These are phyloP conservation scores for Austrofundulus limnaeus DNA, from an alignment of 2,113 vertebrate species.

Conservation along the genomic window DNA sequence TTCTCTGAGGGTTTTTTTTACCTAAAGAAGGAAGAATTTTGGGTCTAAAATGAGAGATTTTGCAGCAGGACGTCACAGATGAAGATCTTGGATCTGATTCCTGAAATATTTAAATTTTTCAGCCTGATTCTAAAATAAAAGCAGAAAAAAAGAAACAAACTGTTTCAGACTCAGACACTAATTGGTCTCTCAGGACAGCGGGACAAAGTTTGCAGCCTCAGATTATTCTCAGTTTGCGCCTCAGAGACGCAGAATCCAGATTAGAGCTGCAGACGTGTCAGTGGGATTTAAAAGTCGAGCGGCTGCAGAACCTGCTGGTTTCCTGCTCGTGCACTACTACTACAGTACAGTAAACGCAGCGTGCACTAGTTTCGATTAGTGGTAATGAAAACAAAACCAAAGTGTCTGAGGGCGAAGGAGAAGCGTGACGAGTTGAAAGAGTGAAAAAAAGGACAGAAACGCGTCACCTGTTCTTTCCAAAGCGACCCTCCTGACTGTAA, in stretches of 20 bases:
- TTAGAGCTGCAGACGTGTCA: conserved; percentile 18
- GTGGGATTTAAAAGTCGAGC: conserved; percentile 13
- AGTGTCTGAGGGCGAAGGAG: background rate
- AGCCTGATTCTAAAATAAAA: background rate
- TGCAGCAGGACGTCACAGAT: too few relatives aligned
- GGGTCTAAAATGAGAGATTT: too few relatives aligned
- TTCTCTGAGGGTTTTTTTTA: too few relatives aligned
- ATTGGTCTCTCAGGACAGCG: conserved; percentile 77
- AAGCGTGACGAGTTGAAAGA: conserved; percentile 16
- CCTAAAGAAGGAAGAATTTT: too few relatives aligned
- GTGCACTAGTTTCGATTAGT: conserved; percentile 63
- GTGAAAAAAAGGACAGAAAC: conserved; percentile 26
- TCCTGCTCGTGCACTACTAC: conserved; percentile 61
- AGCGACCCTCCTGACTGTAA: conserved; percentile 43
- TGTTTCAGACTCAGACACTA: conserved; percentile 46
- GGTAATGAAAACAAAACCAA: conserved; percentile 52
- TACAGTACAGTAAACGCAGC: conserved; percentile 39
- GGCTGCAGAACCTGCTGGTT: conserved; percentile 26
- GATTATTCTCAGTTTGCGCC: accelerated
- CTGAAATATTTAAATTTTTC: conserved; percentile 1
- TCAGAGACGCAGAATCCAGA: too few relatives aligned
- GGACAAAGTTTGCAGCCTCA: conserved; percentile 41
- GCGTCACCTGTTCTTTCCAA: conserved; percentile 35
- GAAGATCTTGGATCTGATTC: too few relatives aligned
- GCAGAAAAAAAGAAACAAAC: background rate